These are phyloP conservation scores for Vanessa cardui DNA, from an alignment of 2,888 invertebrate genomes.

Conservation along the genomic window DNA sequence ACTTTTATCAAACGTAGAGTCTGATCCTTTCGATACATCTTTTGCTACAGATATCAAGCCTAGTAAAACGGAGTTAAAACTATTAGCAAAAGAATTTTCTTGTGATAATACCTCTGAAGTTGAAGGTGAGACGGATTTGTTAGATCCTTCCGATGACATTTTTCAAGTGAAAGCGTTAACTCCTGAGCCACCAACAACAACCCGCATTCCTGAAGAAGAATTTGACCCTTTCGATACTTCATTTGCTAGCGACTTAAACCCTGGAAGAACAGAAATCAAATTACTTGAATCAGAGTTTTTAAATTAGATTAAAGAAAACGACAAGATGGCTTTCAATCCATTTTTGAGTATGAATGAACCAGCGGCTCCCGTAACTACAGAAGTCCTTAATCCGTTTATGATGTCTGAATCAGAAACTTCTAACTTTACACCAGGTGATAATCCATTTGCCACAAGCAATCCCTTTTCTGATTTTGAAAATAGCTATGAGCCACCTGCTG, in stretches of 20 bases:
- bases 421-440: conserved; percentile 73
- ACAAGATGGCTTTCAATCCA: conserved; percentile 88
- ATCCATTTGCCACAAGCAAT: conserved; percentile 89
- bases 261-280: conserved; percentile 90
- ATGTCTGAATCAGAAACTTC: conserved; percentile 72
- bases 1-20: conserved; percentile 63
- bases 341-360: conserved; percentile 90
- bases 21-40: conserved; percentile 94
- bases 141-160: conserved; percentile 78
- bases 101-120: conserved; percentile 67
- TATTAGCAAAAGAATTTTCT: conserved; percentile 89
- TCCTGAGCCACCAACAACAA: conserved; percentile 79
- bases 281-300: conserved; percentile 89
- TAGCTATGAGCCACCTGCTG: conserved; percentile 61
- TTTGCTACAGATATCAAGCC: conserved; percentile 89
- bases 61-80: conserved; percentile 89
- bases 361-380: conserved; percentile 72
- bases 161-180: conserved; percentile 88
- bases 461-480: conserved; percentile 85
- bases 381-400: conserved; percentile 87
- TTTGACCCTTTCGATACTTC: conserved; percentile 94
- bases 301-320: conserved; percentile 43
- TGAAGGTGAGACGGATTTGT: conserved; percentile 69
- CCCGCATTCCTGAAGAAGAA: conserved; percentile 61
- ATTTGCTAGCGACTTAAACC: conserved; percentile 87